These are phyloP conservation scores for Tholera decimalis DNA, from an alignment of 2,888 invertebrate genomes.

Conservation along the genomic window DNA sequence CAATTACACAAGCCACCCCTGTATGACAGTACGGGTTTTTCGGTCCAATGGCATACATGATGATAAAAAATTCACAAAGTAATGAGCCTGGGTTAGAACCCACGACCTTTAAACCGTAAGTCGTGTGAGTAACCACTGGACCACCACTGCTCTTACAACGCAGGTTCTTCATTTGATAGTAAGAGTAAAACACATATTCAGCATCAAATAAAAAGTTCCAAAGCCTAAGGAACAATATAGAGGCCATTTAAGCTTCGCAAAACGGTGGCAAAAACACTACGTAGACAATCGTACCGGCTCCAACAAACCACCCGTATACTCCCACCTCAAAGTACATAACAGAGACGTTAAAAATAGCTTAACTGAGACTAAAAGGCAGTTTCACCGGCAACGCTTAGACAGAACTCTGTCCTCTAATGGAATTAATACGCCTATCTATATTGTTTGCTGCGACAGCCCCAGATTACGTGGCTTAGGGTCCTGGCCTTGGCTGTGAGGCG, in stretches of 20 bases:
- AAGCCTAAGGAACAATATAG: not conserved
- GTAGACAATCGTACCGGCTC: not conserved
- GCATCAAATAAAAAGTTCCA: no score
- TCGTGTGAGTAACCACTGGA: no score
- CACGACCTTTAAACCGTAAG: no score
- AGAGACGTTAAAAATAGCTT: constrained; percentile 61
- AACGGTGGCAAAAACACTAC: not conserved
- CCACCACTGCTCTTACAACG: no score
- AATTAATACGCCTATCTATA: constrained; percentile 55
- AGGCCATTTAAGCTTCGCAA: not conserved
- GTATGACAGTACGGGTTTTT: no score
- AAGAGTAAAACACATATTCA: no score
- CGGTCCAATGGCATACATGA: no score
- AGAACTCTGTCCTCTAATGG: constrained; percentile 20
- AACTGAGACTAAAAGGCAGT: constrained; percentile 49
- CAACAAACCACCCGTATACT: constrained; percentile 13
- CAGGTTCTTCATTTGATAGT: no score
- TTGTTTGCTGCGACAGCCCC: constrained; percentile 30
- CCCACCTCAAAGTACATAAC: constrained; percentile 18
- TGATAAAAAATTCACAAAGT: no score
- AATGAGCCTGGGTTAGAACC: no score
- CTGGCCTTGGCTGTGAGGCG: not conserved
- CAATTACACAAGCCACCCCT: no score
- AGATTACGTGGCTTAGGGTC: constrained; percentile 43
- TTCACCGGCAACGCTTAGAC: constrained; percentile 37